phyloP scores from a whole-genome alignment of 2,797 vertebrate genomes.

The Crossoptilon crossoptilon region DNA sequence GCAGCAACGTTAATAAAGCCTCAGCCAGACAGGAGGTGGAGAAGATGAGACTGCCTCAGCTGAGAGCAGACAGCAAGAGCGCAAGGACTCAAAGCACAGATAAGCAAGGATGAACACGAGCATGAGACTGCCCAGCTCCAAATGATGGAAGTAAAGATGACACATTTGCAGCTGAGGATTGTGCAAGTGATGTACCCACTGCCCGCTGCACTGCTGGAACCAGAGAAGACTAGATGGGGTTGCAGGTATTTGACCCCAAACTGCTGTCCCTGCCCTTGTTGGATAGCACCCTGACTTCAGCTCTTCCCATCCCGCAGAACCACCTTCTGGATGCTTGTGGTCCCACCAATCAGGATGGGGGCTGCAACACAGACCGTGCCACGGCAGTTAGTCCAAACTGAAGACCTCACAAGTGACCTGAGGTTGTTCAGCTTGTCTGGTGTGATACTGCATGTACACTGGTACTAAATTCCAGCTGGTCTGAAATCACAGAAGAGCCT shows the following conservation, averaged over 20 bases:
- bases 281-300: neutral
- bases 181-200: neutral
- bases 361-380: rapidly evolving
- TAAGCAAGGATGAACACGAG: neutral
- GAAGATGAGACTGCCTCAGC: neutral
- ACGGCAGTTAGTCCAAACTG: neutral
- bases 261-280: neutral
- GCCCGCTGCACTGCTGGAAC: rapidly evolving
- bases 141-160: neutral
- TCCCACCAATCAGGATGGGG: neutral
- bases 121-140: neutral
- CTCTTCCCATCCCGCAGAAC: neutral
- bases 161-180: neutral
- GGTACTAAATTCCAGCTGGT: neutral
- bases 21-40: neutral
- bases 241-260: neutral
- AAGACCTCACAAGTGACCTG: neutral
- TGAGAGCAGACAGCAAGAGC: neutral
- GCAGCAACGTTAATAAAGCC: neutral
- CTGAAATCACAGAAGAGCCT: neutral
- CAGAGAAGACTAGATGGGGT: rapidly evolving
- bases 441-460: neutral
- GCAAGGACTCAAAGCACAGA: neutral
- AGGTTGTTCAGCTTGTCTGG: neutral
- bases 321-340: rapidly evolving